Base-by-base conservation (phyloP, 2,888 invertebrate genomes). In the Melanostoma scalare region DNA sequence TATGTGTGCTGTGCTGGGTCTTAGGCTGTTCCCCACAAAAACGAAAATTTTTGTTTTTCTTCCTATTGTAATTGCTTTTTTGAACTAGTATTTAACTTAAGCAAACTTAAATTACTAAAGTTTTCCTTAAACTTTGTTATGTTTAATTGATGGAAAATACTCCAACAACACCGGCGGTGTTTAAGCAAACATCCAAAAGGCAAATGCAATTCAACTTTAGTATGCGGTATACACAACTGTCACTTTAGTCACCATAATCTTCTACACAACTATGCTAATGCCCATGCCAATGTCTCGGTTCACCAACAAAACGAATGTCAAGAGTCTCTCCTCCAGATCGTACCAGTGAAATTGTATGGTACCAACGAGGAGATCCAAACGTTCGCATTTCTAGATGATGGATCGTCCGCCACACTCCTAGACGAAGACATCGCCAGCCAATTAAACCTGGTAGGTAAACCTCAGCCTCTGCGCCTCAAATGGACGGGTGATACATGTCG, bases 291-390 rank as follows among this genome's bases (percentile, higher is more conserved):
- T 31, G 50, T 50, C 0, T 31, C 30, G 8, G 50, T 50, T 1
- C 50, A 50, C 6, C 30, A 50, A 50, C 6, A 31, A 31, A 50
- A 50, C n/a, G n/a, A 52, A 35, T n/a, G 52, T 35, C 33, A 4
- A 44, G 5, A n/a, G n/a, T 35, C 52, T 33, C n/a, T 52, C 20
- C 35, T 52, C 8, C 30, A 33, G 4, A 72, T 81, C 31, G 55
- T 79, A 6, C 73, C 85, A 6, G 63, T 85, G 2, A 72, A 44
- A 8, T 40, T 85, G 4, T 38, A 76, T 61, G 40, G 52, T 20
- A 63, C 73, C 8, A 60, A 42, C 9, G 46, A 20, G 3, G 33
- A 53, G 2, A 20, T 68, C 3, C 36, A 76, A 4, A 68, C 53
- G 9, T 58, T 33, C 35, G 78, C 65, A 3, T 73, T 78, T 36